phyloP scores from a whole-genome alignment of 1,140 invertebrate species.

The Drosophila paulistorum region DNA sequence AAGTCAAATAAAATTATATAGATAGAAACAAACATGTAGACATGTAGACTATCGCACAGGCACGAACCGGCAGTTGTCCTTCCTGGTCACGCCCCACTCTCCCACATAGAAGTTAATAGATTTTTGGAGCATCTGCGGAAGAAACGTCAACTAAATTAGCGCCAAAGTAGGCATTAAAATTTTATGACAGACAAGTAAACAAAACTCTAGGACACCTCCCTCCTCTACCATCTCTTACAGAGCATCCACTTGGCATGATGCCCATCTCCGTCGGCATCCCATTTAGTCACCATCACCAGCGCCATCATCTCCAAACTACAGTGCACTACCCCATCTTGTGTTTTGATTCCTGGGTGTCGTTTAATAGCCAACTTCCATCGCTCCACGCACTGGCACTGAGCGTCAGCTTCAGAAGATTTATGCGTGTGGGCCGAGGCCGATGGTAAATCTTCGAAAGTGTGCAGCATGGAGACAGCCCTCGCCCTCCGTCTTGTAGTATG shows the following conservation, averaged over 20 bases:
- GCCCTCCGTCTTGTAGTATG: conserved; percentile 32
- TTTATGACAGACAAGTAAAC: conserved; percentile 76
- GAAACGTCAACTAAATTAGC: conserved; percentile 74
- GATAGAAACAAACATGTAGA: too few species aligned
- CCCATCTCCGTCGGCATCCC: conserved; percentile 3
- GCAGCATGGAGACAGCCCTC: conserved; percentile 39
- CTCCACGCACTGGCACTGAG: conserved; percentile 41
- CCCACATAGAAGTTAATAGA: conserved; percentile 37
- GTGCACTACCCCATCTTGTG: conserved; percentile 6
- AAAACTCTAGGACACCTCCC: conserved; percentile 28
- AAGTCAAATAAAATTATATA: conserved; percentile 49
- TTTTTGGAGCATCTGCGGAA: conserved; percentile 30
- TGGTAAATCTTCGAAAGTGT: conserved; percentile 64
- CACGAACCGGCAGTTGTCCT: conserved; percentile 32
- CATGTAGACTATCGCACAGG: conserved; percentile 23
- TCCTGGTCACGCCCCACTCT: conserved; percentile 29
- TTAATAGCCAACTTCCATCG: conserved; percentile 70
- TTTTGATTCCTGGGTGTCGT: conserved; percentile 70
- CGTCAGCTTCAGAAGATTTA: conserved; percentile 66
- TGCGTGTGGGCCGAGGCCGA: conserved; percentile 35
- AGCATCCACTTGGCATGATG: conserved; percentile 57
- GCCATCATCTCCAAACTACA: not conserved
- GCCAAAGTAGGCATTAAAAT: conserved; percentile 77
- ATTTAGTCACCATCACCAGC: not conserved
- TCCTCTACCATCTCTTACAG: conserved; percentile 17